Evolutionary conservation across 2,113 vertebrate species (phyloP), one percentile per base, ranked within the genome.

Genomic region (Carassius auratus): DNA sequence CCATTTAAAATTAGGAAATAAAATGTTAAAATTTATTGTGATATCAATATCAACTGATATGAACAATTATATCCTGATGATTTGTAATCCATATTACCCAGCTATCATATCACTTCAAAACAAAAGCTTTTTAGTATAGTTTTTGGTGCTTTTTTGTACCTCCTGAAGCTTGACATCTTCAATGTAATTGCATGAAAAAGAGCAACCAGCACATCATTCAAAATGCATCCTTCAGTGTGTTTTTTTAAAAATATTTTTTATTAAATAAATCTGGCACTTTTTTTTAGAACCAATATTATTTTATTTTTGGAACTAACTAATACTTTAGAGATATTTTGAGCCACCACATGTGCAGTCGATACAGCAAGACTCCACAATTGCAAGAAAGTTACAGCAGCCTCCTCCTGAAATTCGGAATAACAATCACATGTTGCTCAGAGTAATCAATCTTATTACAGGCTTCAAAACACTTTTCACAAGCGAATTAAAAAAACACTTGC

Each of bases 381-480:
- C 61, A 81, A 77, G 38, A 48, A 81, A 89, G n/a, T 50, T 48
- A 17, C 33, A 86, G 89, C 87, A 88, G 85, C 83, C 12, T 55
- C 86, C 89, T 91, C 89, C 88, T 93, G 89, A 93, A 94, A 93
- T 93, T 94, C 89, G 87, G 84, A 87, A 76, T 77, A 83, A 87
- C 90, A 89, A 91, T 92, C 89, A 91, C 86, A 85, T 76, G 86
- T 88, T 87, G 89, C 88, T 91, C 85, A 87, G 88, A 57, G 86
- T 5, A 14, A 88, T 90, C 87, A 87, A 88, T 90, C 83, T 88
- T 89, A 92, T 93, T 92, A 93, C 90, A 68, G 90, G 80, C 85
- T 55, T 85, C 85, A 86, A 89, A 93, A 90, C 87, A 87, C 77
- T 84, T 89, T 90, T 91, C 89, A 90, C 87, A 77, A 87, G 76